Base-by-base conservation (phyloP, 2,113 vertebrate species). In the Arenaria interpres region DNA sequence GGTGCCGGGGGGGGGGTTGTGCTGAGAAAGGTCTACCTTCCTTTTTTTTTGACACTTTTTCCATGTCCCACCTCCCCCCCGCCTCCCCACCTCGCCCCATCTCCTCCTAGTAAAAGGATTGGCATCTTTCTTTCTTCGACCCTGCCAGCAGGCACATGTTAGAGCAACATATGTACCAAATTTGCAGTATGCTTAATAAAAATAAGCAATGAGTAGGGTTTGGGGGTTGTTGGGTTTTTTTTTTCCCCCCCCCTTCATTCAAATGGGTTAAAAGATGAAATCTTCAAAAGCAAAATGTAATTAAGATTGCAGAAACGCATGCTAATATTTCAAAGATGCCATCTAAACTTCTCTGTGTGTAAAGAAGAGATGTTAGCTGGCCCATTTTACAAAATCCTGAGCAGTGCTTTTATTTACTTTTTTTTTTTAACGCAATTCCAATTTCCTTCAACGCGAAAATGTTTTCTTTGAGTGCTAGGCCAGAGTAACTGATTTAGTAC, bases 161-260 rank as follows among this genome's bases (percentile, higher is more conserved):
- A 93, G 91, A 95, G 71, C 77, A 94, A 86, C 85, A 86, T 76
- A 86, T 94, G 95, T 95, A 92, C 83, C 83, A 95, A 85, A 95
- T 93, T 94, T 95, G 57, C 82, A 91, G 85, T 50, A 46, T 84
- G 80, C 91, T 95, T 88, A 78, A 88, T 93, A 91, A 95, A 94
- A 96, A 57, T 85, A 91, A 92, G 89, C 88, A 85, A 87, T 39
- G 43, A 79, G 78, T 81, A 92, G 80, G 50, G 45, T 16, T 41
- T 64, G 68, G 35, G 22, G 18, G 8, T 45, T 45, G 14, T 39
- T 63, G 46, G 30, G 17, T 6, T 12, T 12, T 39, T 14, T 63
- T 59, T 43, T 28, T 3, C 5, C 3, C 59, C 3, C 22, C 3
- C 6, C 4, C 50, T 35, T 73, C 50, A 4, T 86, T 91, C 77